Evolutionary conservation across 1,140 invertebrate species (phyloP).

Genomic region (Dendroctonus valens): DNA sequence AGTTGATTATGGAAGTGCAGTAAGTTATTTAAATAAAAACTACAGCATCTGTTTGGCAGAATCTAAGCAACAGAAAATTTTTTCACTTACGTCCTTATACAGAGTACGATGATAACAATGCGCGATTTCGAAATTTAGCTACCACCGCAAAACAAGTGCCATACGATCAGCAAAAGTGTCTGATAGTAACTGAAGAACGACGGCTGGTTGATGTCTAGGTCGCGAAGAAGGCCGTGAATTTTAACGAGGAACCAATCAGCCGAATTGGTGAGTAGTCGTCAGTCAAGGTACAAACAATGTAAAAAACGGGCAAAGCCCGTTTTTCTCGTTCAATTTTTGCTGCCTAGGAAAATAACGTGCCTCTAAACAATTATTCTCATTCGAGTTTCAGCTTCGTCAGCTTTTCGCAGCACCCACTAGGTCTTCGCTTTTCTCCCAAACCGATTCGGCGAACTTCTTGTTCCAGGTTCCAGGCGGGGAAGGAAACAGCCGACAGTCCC

Average conservation of each 20-base stretch:
- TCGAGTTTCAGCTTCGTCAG: slow-evolving; percentile 36
- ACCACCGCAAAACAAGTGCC: neutral
- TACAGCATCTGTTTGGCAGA: too few relatives aligned
- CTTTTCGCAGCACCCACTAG: slow-evolving; percentile 37
- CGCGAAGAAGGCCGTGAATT: slow-evolving; percentile 27
- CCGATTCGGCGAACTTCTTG: slow-evolving; percentile 40
- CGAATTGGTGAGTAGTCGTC: slow-evolving; percentile 19
- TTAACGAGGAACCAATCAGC: slow-evolving; percentile 29
- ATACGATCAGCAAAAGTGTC: slow-evolving; percentile 25
- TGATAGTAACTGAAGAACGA: slow-evolving; percentile 26
- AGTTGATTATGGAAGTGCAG: too few relatives aligned
- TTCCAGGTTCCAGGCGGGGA: slow-evolving; percentile 42
- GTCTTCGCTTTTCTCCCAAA: slow-evolving; percentile 43
- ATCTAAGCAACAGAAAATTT: too few relatives aligned
- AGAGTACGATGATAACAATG: neutral
- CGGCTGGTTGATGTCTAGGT: slow-evolving; percentile 27
- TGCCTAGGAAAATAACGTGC: too few relatives aligned
- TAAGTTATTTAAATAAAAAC: too few relatives aligned
- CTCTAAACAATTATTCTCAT: slow-evolving; percentile 3
- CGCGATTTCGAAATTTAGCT: neutral
- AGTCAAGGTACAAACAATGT: neutral
- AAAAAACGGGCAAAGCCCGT: neutral
- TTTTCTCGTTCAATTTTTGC: too few relatives aligned
- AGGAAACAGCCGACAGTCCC: slow-evolving; percentile 55
- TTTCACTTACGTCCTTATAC: too few relatives aligned